phyloP scores from a whole-genome alignment of 2,888 invertebrate species.

The Neocrepidodera transversa region DNA sequence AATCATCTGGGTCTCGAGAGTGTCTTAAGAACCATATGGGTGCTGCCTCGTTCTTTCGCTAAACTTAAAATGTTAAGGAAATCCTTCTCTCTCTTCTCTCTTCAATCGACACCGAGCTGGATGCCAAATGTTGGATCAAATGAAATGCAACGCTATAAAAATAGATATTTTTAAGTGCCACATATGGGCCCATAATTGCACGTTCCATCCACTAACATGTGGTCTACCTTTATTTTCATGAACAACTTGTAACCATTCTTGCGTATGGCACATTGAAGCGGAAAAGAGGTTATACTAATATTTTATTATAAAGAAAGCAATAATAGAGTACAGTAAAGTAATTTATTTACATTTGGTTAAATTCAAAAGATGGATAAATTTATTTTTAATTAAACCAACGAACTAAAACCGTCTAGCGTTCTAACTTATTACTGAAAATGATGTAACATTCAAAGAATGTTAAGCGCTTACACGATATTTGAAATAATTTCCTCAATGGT shows the following conservation, averaged over 20 bases:
- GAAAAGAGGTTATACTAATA: background rate
- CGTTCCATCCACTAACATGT: constrained; percentile 51
- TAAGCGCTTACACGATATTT: constrained; percentile 8
- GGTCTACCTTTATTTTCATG: constrained; percentile 37
- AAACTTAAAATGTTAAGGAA: constrained; percentile 52
- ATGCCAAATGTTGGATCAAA: constrained; percentile 59
- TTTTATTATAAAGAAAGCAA: background rate
- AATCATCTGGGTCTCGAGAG: constrained; percentile 26
- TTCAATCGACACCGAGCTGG: constrained; percentile 44
- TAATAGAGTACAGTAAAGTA: too few species aligned
- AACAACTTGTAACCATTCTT: constrained; percentile 24
- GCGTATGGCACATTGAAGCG: background rate
- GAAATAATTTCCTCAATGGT: constrained; percentile 21
- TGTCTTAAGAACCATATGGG: constrained; percentile 47
- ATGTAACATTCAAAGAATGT: constrained; percentile 29
- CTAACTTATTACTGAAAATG: constrained; percentile 10
- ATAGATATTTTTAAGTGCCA: constrained; percentile 56
- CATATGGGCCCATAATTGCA: constrained; percentile 58
- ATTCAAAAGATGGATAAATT: too few species aligned
- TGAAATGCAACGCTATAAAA: constrained; percentile 54
- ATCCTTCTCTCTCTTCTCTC: constrained; percentile 42
- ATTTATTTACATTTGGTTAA: too few species aligned
- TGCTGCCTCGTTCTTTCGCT: constrained; percentile 42
- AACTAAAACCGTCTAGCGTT: too few species aligned
- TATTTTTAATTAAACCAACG: too few species aligned